Evolutionary conservation across 2,113 vertebrate species (phyloP).

Genomic region (Pangasianodon hypophthalmus): DNA sequence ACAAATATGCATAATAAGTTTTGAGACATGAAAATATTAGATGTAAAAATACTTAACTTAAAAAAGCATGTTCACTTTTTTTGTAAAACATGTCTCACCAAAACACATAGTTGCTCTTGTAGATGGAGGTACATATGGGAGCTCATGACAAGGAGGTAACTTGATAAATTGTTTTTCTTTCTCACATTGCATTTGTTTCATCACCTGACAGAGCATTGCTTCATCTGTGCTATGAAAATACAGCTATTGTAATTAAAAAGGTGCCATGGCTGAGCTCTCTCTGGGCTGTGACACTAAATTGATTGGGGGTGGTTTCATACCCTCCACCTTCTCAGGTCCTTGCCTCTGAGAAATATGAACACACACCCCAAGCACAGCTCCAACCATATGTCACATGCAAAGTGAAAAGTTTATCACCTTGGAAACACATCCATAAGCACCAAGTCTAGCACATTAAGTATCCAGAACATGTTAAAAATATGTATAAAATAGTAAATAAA

Average conservation of each 20-base stretch:
- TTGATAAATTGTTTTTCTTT: constrained; percentile 47
- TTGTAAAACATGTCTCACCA: constrained; percentile 19
- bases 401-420: constrained; percentile 76
- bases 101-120: constrained; percentile 10
- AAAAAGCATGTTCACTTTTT: neutral
- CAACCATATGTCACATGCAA: constrained; percentile 66
- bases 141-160: constrained; percentile 46
- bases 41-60: neutral
- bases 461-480: constrained; percentile 64
- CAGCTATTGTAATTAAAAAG: constrained; percentile 59
- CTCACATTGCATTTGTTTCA: constrained; percentile 54
- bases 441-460: constrained; percentile 60
- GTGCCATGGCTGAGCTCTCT: constrained; percentile 56
- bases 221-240: constrained; percentile 57
- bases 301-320: constrained; percentile 44
- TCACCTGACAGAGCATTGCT: constrained; percentile 51
- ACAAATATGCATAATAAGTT: neutral
- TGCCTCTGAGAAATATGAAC: constrained; percentile 46
- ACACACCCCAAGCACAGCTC: constrained; percentile 49
- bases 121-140: constrained; percentile 40
- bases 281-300: constrained; percentile 50
- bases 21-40: constrained; percentile 7
- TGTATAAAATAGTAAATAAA: constrained; percentile 69
- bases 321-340: constrained; percentile 58
- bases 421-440: constrained; percentile 73